These are phyloP conservation scores for Mirza zaza DNA, from an alignment of 2,113 vertebrate species.

Conservation along the genomic window DNA sequence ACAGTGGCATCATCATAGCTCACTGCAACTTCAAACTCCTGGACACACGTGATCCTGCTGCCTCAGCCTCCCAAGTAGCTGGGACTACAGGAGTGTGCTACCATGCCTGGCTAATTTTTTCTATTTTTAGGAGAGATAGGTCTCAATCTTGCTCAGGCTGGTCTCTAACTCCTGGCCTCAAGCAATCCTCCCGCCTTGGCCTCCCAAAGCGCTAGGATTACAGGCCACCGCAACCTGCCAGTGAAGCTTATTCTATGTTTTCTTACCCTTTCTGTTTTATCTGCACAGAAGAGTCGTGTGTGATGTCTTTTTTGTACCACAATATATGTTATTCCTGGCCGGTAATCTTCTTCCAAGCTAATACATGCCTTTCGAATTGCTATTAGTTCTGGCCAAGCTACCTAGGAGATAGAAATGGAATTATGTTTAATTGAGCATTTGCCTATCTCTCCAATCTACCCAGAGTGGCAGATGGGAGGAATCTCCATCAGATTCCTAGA, in stretches of 20 bases:
- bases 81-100: no score
- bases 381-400: slow-evolving; percentile 98
- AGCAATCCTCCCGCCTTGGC: no score
- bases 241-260: background rate
- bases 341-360: slow-evolving; percentile 98
- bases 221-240: background rate
- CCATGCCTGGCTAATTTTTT: no score
- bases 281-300: slow-evolving; percentile 97
- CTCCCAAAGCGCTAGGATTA: no score
- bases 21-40: no score
- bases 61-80: no score
- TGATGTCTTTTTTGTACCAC: slow-evolving; percentile 99
- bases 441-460: background rate
- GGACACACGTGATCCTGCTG: no score
- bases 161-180: no score
- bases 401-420: slow-evolving; percentile 84
- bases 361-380: slow-evolving; percentile 99
- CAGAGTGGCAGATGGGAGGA: background rate
- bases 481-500: background rate
- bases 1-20: no score
- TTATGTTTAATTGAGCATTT: slow-evolving; percentile 33
- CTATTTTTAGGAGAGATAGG: no score
- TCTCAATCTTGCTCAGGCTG: no score
- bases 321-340: slow-evolving; percentile 99
- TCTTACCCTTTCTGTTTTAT: slow-evolving; percentile 97